These are phyloP conservation scores for Elephas maximus DNA, from an alignment of 2,113 vertebrate species.

Conservation along the genomic window DNA sequence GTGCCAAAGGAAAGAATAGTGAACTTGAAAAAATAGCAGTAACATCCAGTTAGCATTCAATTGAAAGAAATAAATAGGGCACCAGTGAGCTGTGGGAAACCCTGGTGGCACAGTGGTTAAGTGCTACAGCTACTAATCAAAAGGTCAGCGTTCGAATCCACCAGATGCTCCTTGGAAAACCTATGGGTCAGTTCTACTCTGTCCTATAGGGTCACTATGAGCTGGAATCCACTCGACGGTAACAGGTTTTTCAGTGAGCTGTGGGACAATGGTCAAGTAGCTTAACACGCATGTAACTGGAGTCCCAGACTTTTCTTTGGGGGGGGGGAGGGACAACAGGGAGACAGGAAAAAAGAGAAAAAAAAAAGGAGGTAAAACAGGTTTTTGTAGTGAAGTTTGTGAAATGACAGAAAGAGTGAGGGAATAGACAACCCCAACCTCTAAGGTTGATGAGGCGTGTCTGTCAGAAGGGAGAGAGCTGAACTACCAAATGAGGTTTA, in stretches of 20 bases:
- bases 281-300: neutral
- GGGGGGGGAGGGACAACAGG: neutral
- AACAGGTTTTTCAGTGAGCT: neutral
- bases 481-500: neutral
- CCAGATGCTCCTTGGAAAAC: no score
- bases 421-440: neutral
- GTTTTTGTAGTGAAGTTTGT: neutral
- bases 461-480: neutral
- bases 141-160: no score
- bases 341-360: neutral
- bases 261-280: neutral
- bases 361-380: neutral
- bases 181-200: no score
- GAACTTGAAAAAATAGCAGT: neutral
- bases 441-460: no score
- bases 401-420: slow-evolving; percentile 6
- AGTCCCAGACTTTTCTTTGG: neutral
- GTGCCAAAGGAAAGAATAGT: neutral
- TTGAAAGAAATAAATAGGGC: neutral
- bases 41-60: neutral
- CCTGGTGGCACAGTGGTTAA: no score
- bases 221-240: no score
- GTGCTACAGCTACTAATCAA: no score
- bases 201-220: no score
- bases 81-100: neutral